Conservation (phyloP, 2,888 invertebrate genomes). For the Caenorhabditis angaria region DNA sequence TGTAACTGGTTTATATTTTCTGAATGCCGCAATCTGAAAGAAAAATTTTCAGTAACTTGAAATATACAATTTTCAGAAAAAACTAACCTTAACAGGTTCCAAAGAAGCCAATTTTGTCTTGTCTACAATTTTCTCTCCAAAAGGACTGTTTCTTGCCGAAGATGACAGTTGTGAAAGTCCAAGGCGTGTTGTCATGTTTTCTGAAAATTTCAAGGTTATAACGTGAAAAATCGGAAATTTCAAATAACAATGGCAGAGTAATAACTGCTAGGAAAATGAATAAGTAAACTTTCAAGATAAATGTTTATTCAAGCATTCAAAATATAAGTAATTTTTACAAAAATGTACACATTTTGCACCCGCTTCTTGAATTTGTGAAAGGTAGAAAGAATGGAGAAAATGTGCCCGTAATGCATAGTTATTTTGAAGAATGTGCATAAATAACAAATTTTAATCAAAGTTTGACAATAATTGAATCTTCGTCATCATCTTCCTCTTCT, state of each 20-base stretch:
- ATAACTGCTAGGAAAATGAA: not conserved
- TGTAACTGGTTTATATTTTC: slow-evolving; percentile 13
- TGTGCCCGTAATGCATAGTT: not conserved
- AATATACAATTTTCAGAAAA: not conserved
- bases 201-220: not conserved
- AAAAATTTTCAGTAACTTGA: not conserved
- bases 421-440: not conserved
- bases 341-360: not conserved
- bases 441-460: not conserved
- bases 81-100: slow-evolving; percentile 7
- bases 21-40: not conserved
- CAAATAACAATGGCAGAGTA: not conserved
- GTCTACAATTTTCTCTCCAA: slow-evolving; percentile 11
- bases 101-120: slow-evolving; percentile 11
- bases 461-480: slow-evolving; percentile 2
- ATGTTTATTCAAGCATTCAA: not conserved
- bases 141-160: slow-evolving; percentile 41
- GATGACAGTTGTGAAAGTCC: slow-evolving; percentile 30
- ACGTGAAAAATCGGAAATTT: not conserved
- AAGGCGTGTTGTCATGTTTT: slow-evolving; percentile 11
- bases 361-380: not conserved
- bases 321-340: too few relatives aligned
- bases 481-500: slow-evolving; percentile 8
- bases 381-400: not conserved
- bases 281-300: not conserved